These are phyloP conservation scores for Cricetomys ansorgei DNA, from an alignment of 2,113 vertebrate species.

Conservation along the genomic window DNA sequence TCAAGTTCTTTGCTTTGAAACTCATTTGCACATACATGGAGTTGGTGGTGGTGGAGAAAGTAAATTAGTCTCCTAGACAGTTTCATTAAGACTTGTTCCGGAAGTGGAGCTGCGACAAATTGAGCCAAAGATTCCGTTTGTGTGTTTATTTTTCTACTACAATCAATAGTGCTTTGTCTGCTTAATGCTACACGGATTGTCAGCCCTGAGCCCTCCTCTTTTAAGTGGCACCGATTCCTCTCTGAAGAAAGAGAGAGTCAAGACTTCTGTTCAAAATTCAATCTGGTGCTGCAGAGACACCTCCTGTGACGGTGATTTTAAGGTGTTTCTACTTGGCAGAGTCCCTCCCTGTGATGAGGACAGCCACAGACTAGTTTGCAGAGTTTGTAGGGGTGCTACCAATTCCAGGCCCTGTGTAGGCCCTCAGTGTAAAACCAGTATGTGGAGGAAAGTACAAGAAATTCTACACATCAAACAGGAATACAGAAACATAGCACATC, in stretches of 20 bases:
- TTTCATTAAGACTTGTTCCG: constrained; percentile 62
- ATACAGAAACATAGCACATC: not conserved
- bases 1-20: constrained; percentile 17
- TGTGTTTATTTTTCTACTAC: constrained; percentile 56
- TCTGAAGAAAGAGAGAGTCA: constrained; percentile 42
- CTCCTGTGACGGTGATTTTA: not conserved
- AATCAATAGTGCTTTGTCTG: constrained; percentile 57
- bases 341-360: not conserved
- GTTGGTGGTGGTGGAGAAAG: not conserved
- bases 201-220: not conserved
- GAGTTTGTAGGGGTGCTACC: not conserved
- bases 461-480: not conserved
- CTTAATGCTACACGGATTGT: not conserved
- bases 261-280: constrained; percentile 64
- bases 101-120: constrained; percentile 1
- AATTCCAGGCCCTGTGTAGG: too few species aligned
- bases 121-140: not conserved
- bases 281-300: not conserved
- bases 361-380: not conserved
- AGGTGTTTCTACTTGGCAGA: not conserved
- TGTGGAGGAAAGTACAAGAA: not conserved
- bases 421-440: not conserved
- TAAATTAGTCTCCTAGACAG: constrained; percentile 55
- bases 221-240: not conserved
- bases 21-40: not conserved